Evolutionary conservation across 2,888 invertebrate species (phyloP).

Genomic region (Pseudolycoriella hygida): DNA sequence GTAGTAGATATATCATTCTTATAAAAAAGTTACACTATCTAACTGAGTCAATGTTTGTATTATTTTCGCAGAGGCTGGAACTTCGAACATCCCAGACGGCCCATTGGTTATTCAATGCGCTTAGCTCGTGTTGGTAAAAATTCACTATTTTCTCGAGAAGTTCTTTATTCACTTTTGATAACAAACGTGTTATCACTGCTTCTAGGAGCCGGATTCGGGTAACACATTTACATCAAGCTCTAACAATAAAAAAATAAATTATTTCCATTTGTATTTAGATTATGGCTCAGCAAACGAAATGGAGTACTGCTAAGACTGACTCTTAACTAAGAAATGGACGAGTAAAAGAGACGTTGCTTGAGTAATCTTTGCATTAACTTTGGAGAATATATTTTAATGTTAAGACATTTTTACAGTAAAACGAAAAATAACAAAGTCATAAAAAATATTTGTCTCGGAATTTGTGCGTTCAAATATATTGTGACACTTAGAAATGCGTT

Average conservation of each 20-base stretch:
- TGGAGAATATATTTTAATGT: too few species aligned
- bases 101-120: constrained; percentile 39
- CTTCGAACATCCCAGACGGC: constrained; percentile 56
- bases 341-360: too few species aligned
- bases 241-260: neutral
- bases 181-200: constrained; percentile 80
- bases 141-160: constrained; percentile 75
- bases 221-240: constrained; percentile 16
- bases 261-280: constrained; percentile 26
- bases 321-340: too few species aligned
- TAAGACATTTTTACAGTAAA: too few species aligned
- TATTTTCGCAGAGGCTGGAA: constrained; percentile 54
- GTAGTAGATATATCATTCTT: too few species aligned
- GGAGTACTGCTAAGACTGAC: neutral
- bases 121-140: constrained; percentile 58
- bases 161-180: constrained; percentile 74
- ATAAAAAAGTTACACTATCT: too few species aligned
- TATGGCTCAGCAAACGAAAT: constrained; percentile 44
- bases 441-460: too few species aligned
- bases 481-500: too few species aligned
- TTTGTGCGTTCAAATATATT: too few species aligned
- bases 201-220: constrained; percentile 86
- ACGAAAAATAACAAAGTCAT: too few species aligned
- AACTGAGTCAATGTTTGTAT: too few species aligned
- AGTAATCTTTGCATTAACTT: too few species aligned